phyloP scores from a whole-genome alignment of 2,888 invertebrate genomes.

The Zaprionus lineosus region DNA sequence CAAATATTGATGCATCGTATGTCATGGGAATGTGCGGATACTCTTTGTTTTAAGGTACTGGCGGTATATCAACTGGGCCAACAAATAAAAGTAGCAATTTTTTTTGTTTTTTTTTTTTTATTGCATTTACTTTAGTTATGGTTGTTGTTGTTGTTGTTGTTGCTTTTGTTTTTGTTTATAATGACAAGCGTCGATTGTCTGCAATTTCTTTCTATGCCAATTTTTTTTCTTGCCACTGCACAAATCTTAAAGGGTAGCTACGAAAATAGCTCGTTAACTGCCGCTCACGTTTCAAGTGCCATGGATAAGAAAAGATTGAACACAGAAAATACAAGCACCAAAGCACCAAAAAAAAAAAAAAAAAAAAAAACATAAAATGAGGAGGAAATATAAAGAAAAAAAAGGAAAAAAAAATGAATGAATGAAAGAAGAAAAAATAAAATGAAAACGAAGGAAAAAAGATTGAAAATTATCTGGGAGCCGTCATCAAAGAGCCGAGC shows the following conservation, averaged over 20 bases:
- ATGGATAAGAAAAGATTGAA: conserved; percentile 17
- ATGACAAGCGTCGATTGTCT: conserved; percentile 65
- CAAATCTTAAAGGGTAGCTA: conserved; percentile 62
- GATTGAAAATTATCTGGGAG: conserved; percentile 69
- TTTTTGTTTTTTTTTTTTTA: conserved; percentile 1
- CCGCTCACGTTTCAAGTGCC: conserved; percentile 67
- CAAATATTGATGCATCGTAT: no score
- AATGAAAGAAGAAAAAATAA: conserved; percentile 45
- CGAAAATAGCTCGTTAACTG: conserved; percentile 60
- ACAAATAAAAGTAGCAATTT: conserved; percentile 37
- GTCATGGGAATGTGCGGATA: background rate
- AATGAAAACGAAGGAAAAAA: conserved; percentile 40
- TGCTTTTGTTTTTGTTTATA: conserved; percentile 25
- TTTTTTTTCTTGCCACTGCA: conserved; percentile 36
- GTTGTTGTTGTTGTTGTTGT: no score
- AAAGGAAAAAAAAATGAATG: conserved; percentile 55
- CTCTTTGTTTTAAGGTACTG: conserved; percentile 26
- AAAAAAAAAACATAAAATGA: conserved; percentile 1
- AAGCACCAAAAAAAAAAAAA: background rate
- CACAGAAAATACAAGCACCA: no score
- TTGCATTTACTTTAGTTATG: no score
- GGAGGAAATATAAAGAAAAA: background rate
- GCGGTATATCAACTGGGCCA: conserved; percentile 44
- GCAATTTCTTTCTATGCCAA: conserved; percentile 67
- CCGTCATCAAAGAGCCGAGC: conserved; percentile 66